Evolutionary conservation across 2,797 vertebrate genomes (phyloP).

Genomic region (Perodicticus potto): DNA sequence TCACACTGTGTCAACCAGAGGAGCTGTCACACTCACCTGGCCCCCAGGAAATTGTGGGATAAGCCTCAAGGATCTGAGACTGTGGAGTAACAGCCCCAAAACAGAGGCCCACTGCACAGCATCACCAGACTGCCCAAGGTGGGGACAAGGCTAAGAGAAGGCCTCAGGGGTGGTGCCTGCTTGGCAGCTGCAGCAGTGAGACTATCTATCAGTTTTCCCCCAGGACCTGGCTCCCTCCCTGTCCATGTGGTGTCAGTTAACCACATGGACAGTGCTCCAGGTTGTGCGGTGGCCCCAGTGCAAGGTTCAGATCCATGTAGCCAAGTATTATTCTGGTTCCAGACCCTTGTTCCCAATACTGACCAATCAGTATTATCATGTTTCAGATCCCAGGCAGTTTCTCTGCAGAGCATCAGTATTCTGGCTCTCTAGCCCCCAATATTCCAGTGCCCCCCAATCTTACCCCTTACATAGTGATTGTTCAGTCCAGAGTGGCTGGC

Average conservation of each 20-base stretch:
- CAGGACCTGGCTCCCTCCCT: conserved; percentile 45
- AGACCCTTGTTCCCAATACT: conserved; percentile 58
- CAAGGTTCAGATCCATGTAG: conserved; percentile 57
- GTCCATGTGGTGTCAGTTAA: conserved; percentile 69
- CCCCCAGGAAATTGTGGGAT: conserved; percentile 80
- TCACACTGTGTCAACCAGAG: conserved; percentile 70
- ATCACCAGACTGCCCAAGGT: background rate
- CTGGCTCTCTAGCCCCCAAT: conserved; percentile 37
- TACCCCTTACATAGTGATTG: background rate
- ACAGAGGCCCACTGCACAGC: conserved; percentile 51
- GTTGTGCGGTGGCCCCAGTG: background rate
- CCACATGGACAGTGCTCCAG: conserved; percentile 9
- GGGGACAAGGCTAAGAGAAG: background rate
- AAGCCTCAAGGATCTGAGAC: conserved; percentile 76
- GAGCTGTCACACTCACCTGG: conserved; percentile 79
- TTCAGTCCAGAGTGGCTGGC: background rate
- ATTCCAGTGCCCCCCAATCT: background rate
- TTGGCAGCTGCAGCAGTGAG: background rate
- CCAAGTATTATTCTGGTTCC: conserved; percentile 79
- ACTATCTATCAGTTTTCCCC: background rate
- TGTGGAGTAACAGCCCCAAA: conserved; percentile 69
- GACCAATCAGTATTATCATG: background rate
- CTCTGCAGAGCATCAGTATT: conserved; percentile 23
- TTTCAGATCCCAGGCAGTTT: conserved; percentile 71
- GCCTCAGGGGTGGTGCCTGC: background rate